A percentile compares a stretch with the other conserved stretches of the same genome.
Evolutionary conservation across 2,888 invertebrate genomes (phyloP).

Genomic region (Microctonus hyperodae): DNA sequence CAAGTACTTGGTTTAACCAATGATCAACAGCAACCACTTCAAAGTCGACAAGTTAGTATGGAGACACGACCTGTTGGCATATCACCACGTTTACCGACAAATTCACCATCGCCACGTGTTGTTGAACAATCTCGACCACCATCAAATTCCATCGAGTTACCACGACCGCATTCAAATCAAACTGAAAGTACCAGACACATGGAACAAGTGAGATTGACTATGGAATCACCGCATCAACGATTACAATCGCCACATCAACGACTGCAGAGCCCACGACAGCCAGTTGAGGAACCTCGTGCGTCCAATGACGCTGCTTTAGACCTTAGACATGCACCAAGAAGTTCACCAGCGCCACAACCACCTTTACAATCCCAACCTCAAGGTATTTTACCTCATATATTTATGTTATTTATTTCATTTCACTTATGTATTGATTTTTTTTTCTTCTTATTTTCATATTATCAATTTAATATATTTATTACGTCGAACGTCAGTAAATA

Average conservation of each 20-base stretch:
- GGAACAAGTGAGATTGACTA: constrained; percentile 56
- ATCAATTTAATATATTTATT: neutral
- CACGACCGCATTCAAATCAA: constrained; percentile 55
- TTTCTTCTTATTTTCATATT: too few species aligned
- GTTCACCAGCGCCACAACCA: constrained; percentile 54
- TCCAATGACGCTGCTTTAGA: constrained; percentile 57
- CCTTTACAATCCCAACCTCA: constrained; percentile 55
- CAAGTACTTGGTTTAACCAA: constrained; percentile 82
- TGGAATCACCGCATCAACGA: constrained; percentile 59
- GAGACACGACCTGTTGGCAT: constrained; percentile 53
- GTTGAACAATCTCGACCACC: constrained; percentile 55
- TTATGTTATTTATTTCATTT: too few species aligned
- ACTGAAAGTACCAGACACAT: constrained; percentile 53
- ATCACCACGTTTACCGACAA: constrained; percentile 56
- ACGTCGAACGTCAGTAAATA: constrained; percentile 18
- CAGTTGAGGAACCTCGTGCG: constrained; percentile 52
- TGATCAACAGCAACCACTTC: constrained; percentile 61
- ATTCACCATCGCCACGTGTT: constrained; percentile 54
- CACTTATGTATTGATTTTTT: too few species aligned
- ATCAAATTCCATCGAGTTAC: constrained; percentile 55
- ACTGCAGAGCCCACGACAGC: constrained; percentile 56
- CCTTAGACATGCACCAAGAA: constrained; percentile 56
- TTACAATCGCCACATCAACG: constrained; percentile 58
- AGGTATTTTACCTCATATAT: constrained; percentile 43
- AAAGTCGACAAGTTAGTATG: constrained; percentile 43